A percentile compares a stretch with the other conserved stretches of the same genome.
Evolutionary conservation across 2,888 invertebrate genomes (phyloP).

Genomic region (Melieria crassipennis): DNA sequence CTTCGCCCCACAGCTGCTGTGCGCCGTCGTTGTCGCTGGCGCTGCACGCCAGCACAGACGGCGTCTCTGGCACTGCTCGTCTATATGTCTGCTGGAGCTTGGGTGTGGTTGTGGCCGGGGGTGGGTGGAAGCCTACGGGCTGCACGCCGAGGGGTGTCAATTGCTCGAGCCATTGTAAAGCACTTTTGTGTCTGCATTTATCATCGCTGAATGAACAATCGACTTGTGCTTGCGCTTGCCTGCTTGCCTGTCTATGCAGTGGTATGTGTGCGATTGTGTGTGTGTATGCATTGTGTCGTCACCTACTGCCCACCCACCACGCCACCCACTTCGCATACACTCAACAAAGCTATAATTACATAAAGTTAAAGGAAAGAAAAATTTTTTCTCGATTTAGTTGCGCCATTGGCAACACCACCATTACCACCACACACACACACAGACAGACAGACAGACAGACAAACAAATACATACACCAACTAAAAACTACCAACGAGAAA

Average conservation of each 20-base stretch:
- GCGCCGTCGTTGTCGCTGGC: no score
- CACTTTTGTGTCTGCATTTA: constrained; percentile 34
- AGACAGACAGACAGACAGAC: not conserved
- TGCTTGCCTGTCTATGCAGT: not conserved
- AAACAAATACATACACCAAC: not conserved
- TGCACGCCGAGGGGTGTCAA: constrained; percentile 19
- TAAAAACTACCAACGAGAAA: not conserved
- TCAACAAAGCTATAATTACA: constrained; percentile 36
- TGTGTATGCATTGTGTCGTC: constrained; percentile 4
- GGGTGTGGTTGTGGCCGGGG: not conserved
- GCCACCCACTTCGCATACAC: constrained; percentile 6
- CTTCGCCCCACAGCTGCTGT: no score
- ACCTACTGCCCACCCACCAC: not conserved
- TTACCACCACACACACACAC: constrained; percentile 6
- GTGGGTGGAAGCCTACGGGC: not conserved
- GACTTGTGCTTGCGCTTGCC: constrained; percentile 21
- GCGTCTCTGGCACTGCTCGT: no score
- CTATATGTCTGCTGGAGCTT: no score
- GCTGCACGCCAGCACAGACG: no score
- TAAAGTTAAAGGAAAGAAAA: constrained; percentile 33
- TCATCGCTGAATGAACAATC: constrained; percentile 38
- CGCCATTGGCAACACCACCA: constrained; percentile 26
- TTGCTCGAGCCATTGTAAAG: constrained; percentile 27
- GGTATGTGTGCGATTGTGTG: constrained; percentile 14
- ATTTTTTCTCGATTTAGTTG: constrained; percentile 37